Evolutionary conservation across 2,113 vertebrate species (phyloP).

Genomic region (Phalacrocorax carbo): DNA sequence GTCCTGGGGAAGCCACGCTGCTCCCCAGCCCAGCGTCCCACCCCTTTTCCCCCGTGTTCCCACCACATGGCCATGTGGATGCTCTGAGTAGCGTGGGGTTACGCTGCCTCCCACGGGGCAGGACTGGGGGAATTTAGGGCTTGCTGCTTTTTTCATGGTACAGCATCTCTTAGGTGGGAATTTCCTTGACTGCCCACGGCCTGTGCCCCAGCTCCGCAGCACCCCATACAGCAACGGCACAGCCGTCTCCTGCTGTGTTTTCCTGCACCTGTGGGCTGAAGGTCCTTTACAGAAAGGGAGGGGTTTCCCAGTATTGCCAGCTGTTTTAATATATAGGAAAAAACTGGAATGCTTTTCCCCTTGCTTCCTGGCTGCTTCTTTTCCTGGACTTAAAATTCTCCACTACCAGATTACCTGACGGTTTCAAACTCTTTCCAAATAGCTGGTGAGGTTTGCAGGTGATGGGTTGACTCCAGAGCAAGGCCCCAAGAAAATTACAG

Average conservation of each 20-base stretch:
- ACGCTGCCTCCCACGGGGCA: fast-evolving
- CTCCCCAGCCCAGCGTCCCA: background rate
- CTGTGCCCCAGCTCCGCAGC: background rate
- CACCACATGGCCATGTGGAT: fast-evolving
- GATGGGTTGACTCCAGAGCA: background rate
- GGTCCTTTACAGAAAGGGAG: background rate
- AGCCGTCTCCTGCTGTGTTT: fast-evolving
- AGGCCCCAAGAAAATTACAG: no score
- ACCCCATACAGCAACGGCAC: fast-evolving
- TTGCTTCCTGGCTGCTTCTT: background rate
- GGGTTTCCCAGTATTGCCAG: background rate
- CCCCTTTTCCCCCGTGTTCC: background rate
- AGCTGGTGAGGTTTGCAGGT: background rate
- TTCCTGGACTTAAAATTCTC: background rate
- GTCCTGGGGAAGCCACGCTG: background rate
- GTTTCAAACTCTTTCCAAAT: background rate
- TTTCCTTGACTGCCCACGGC: background rate
- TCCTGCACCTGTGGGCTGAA: background rate
- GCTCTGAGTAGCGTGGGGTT: background rate
- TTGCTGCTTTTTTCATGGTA: background rate
- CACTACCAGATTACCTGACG: background rate
- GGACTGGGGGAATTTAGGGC: background rate
- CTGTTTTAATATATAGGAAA: background rate
- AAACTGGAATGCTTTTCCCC: background rate
- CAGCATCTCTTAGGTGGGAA: background rate